Evolutionary conservation across 1,140 invertebrate genomes (phyloP).

Genomic region (Polypedilum vanderplanki): DNA sequence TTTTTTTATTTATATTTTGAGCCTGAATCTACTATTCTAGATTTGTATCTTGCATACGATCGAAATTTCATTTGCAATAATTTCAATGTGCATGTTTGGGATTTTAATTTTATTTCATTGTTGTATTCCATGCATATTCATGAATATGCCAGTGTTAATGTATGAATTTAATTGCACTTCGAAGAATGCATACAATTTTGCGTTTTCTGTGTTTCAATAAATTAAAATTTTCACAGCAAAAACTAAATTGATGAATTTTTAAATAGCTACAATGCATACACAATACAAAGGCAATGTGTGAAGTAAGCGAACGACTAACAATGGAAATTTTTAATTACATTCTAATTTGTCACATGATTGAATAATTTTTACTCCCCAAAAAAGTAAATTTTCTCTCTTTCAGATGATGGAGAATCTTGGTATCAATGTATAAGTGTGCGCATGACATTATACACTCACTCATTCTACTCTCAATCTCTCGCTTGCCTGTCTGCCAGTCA

Average conservation of each 20-base stretch:
- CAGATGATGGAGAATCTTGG: too few relatives aligned
- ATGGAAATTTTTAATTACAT: conserved; percentile 25
- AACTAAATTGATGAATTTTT: conserved; percentile 7
- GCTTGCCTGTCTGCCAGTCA: background rate
- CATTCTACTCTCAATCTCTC: background rate
- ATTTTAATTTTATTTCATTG: conserved; percentile 20
- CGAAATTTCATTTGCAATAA: conserved; percentile 13
- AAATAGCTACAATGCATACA: background rate
- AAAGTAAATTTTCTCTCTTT: too few relatives aligned
- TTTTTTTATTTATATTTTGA: background rate
- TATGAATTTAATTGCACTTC: background rate
- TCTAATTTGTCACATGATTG: conserved; percentile 26
- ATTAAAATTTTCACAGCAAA: conserved; percentile 5
- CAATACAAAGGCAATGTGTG: background rate
- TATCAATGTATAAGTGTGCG: background rate
- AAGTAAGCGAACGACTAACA: background rate
- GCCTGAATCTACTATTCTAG: background rate
- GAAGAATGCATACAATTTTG: background rate
- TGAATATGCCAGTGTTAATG: conserved; percentile 5
- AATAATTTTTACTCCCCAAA: background rate
- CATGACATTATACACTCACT: conserved; percentile 18
- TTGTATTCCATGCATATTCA: background rate
- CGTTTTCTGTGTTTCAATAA: background rate
- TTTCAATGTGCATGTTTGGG: background rate
- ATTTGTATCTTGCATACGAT: background rate